Conservation (phyloP, 2,888 invertebrate species). For the Thelaira solivaga region DNA sequence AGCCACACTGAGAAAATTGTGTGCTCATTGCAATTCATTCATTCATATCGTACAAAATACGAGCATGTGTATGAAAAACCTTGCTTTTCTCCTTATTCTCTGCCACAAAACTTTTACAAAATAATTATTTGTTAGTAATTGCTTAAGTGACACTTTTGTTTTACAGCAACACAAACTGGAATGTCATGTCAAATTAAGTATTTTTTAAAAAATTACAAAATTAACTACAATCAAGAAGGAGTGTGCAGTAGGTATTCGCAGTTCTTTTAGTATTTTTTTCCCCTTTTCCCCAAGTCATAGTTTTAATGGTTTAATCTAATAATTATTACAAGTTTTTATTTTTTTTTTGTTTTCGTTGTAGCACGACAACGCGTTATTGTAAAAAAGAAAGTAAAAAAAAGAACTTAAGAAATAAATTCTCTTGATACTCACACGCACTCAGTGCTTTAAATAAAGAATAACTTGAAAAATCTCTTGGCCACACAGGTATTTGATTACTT, state of each 20-base stretch:
- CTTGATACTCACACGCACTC: background rate
- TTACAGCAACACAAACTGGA: background rate
- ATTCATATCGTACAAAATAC: too few species aligned
- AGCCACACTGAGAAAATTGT: too few species aligned
- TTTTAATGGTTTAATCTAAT: constrained; percentile 21
- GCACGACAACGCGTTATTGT: background rate
- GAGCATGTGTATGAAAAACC: too few species aligned
- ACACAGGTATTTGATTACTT: constrained; percentile 35
- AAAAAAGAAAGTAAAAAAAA: background rate
- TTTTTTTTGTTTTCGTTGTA: background rate
- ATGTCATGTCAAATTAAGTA: constrained; percentile 12
- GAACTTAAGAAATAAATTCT: constrained; percentile 24
- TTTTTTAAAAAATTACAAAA: constrained; percentile 4
- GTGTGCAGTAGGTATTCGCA: too few species aligned
- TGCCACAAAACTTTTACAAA: background rate
- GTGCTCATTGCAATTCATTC: too few species aligned
- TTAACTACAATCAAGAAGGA: background rate
- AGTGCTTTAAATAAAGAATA: background rate
- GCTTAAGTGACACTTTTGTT: constrained; percentile 2
- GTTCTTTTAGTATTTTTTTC: background rate
- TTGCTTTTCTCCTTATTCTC: background rate
- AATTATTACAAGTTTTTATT: constrained; percentile 19
- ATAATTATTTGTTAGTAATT: constrained; percentile 37
- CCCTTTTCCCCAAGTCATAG: background rate
- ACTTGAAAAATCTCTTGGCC: constrained; percentile 21